These are phyloP conservation scores for Saguinus midas DNA, from an alignment of 2,113 vertebrate species.

Conservation along the genomic window DNA sequence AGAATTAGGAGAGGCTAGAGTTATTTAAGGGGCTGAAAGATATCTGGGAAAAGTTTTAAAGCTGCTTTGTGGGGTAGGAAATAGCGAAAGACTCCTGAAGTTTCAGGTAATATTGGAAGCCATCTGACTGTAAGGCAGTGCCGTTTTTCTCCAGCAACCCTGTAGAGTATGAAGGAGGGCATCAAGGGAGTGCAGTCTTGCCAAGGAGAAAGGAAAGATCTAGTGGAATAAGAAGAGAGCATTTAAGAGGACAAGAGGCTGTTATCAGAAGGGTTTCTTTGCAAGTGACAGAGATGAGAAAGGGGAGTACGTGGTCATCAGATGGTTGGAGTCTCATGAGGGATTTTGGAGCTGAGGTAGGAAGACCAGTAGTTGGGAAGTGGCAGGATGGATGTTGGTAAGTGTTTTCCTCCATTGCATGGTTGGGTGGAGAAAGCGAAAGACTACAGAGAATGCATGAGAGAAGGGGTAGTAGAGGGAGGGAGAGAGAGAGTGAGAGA, in stretches of 20 bases:
- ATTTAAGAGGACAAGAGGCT: not conserved
- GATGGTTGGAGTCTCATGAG: not conserved
- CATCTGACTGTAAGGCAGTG: not conserved
- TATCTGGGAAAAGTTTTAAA: not conserved
- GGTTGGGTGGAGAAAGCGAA: not conserved
- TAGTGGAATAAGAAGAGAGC: not conserved
- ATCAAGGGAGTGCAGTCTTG: not conserved
- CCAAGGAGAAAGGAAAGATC: not conserved
- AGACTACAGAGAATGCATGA: no score
- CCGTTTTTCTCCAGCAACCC: not conserved
- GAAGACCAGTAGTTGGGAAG: not conserved
- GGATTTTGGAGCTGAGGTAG: not conserved
- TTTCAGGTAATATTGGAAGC: not conserved
- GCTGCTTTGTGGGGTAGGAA: not conserved
- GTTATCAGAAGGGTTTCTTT: not conserved
- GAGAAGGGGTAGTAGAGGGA: not conserved
- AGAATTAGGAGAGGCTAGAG: not conserved
- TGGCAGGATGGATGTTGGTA: not conserved
- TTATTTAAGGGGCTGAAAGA: not conserved
- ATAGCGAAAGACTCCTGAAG: no score
- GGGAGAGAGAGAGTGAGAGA: not conserved
- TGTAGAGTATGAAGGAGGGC: not conserved
- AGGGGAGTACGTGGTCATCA: not conserved
- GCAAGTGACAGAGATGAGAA: not conserved
- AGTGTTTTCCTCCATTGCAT: not conserved